These are phyloP conservation scores for Lampropteryx suffumata DNA, from an alignment of 2,888 invertebrate species.

Conservation along the genomic window DNA sequence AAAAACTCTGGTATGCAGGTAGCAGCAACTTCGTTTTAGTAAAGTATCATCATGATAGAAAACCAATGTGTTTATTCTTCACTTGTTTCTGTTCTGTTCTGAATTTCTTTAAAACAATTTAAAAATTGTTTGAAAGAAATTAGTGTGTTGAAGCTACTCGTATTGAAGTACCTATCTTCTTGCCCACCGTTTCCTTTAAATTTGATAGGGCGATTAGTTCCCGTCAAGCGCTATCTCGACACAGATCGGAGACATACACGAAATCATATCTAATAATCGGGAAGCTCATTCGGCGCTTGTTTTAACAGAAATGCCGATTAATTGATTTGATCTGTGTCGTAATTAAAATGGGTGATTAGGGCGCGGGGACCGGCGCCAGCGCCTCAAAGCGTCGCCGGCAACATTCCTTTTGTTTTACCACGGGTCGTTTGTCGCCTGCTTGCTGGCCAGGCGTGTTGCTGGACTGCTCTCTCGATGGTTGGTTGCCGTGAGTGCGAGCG, in stretches of 20 bases:
- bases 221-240: conserved; percentile 61
- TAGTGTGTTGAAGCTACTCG: too few species aligned
- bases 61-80: too few species aligned
- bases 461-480: conserved; percentile 41
- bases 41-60: background rate
- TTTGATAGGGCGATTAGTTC: conserved; percentile 37
- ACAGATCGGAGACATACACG: conserved; percentile 54
- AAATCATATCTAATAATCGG: conserved; percentile 60
- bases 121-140: too few species aligned
- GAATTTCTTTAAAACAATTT: too few species aligned
- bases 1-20: conserved; percentile 58
- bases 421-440: conserved; percentile 81
- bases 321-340: conserved; percentile 83
- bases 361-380: conserved; percentile 80
- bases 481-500: conserved; percentile 48
- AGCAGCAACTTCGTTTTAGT: conserved; percentile 11
- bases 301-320: conserved; percentile 82
- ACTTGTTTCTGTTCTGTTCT: too few species aligned
- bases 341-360: conserved; percentile 83
- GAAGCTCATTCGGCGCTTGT: conserved; percentile 72
- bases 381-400: conserved; percentile 82
- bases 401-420: conserved; percentile 84
- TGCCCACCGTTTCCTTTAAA: conserved; percentile 8
- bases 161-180: background rate
- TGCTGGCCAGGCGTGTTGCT: conserved; percentile 53